phyloP scores from a whole-genome alignment of 2,888 invertebrate species.

The Dromius quadrimaculatus region DNA sequence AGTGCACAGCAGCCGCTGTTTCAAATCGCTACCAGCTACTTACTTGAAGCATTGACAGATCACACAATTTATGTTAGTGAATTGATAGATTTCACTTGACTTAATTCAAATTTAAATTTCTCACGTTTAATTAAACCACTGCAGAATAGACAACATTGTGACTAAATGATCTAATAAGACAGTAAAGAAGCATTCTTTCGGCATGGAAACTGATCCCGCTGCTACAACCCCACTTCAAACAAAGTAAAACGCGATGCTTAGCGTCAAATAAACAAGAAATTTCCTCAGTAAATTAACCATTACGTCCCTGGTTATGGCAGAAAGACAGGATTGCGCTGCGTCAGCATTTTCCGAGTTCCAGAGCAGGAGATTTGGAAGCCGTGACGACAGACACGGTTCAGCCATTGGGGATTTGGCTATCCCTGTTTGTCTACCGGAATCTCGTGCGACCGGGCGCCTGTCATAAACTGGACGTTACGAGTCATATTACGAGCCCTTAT shows the following conservation, averaged over 20 bases:
- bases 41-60: conserved; percentile 36
- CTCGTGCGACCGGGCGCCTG: conserved; percentile 53
- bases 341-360: conserved; percentile 14
- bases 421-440: too few species aligned
- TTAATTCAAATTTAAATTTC: too few species aligned
- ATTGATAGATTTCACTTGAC: conserved; percentile 22
- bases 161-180: too few species aligned
- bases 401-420: conserved; percentile 6
- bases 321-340: conserved; percentile 12
- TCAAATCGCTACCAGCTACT: conserved; percentile 16
- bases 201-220: too few species aligned
- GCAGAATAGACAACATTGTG: too few species aligned
- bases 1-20: neutral
- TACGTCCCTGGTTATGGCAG: conserved; percentile 5
- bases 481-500: conserved; percentile 61
- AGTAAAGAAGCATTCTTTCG: too few species aligned
- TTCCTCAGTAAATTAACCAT: conserved; percentile 29
- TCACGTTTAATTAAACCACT: too few species aligned
- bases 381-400: conserved; percentile 30
- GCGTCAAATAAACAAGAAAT: conserved; percentile 24
- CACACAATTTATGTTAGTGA: conserved; percentile 24
- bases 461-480: conserved; percentile 62
- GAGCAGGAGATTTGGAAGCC: conserved; percentile 18
- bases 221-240: neutral
- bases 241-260: conserved; percentile 1